These are phyloP conservation scores for Anguilla pacifica DNA, from an alignment of 2,797 vertebrate genomes.

Conservation along the genomic window DNA sequence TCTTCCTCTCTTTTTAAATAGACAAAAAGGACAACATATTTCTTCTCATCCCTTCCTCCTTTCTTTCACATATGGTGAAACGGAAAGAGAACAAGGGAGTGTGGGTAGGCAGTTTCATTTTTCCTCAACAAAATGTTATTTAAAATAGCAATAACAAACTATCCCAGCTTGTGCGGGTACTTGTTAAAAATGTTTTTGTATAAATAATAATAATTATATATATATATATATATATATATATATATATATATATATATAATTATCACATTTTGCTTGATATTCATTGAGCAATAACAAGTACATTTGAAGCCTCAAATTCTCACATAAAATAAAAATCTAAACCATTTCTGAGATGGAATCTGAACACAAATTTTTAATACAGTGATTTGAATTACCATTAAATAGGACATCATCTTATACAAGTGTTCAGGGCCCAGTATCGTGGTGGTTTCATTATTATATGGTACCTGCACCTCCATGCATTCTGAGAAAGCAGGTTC, in stretches of 20 bases:
- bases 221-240: constrained; percentile 24
- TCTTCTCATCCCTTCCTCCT: constrained; percentile 56
- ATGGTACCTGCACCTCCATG: not conserved
- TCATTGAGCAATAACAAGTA: too few species aligned
- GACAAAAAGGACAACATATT: constrained; percentile 55
- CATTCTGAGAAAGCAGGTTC: not conserved
- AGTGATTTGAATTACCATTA: not conserved
- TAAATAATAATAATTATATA: constrained; percentile 42
- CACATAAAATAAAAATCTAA: too few species aligned
- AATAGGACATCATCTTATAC: not conserved
- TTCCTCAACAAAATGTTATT: constrained; percentile 65
- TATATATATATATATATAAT: constrained; percentile 19
- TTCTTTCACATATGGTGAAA: constrained; percentile 62
- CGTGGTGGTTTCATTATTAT: not conserved
- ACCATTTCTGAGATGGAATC: too few species aligned
- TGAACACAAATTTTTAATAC: not conserved
- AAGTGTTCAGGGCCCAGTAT: not conserved
- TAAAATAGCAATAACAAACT: constrained; percentile 72
- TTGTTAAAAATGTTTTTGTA: constrained; percentile 82
- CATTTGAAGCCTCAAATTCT: too few species aligned
- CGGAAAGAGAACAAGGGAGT: constrained; percentile 74
- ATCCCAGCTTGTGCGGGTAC: constrained; percentile 70
- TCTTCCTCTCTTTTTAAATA: constrained; percentile 52
- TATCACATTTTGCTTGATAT: too few species aligned
- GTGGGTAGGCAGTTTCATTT: constrained; percentile 70